These are phyloP conservation scores for Diloba caeruleocephala DNA, from an alignment of 2,888 invertebrate genomes.

Conservation along the genomic window DNA sequence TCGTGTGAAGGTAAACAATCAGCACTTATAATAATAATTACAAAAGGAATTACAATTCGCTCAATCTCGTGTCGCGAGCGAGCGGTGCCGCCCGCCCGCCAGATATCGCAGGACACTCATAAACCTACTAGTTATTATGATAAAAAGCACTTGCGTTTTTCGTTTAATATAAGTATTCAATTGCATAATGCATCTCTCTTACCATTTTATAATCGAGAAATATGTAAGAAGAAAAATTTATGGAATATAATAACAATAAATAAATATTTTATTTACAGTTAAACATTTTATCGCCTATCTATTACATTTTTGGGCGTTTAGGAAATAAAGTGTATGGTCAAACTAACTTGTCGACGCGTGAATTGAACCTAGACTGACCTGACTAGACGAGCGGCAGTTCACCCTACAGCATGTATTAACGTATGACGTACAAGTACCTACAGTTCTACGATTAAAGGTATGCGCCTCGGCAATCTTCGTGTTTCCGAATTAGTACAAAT, in stretches of 20 bases:
- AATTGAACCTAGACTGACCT: slow-evolving; percentile 50
- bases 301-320: slow-evolving; percentile 77
- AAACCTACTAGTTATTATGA: slow-evolving; percentile 73
- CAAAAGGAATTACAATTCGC: slow-evolving; percentile 69
- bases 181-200: slow-evolving; percentile 83
- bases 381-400: slow-evolving; percentile 49
- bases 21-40: slow-evolving; percentile 67
- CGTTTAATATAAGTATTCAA: slow-evolving; percentile 74
- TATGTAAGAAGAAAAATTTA: slow-evolving; percentile 85
- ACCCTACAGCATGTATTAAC: slow-evolving; percentile 14
- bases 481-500: no score
- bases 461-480: no score
- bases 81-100: slow-evolving; percentile 42
- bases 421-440: slow-evolving; percentile 1
- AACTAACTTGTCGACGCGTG: slow-evolving; percentile 59
- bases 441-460: no score
- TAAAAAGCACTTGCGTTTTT: slow-evolving; percentile 84
- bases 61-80: slow-evolving; percentile 53
- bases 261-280: slow-evolving; percentile 88
- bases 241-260: slow-evolving; percentile 88
- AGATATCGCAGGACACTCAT: slow-evolving; percentile 55
- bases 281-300: slow-evolving; percentile 86
- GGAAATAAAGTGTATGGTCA: slow-evolving; percentile 65
- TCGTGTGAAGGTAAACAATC: slow-evolving; percentile 67
- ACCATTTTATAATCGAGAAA: slow-evolving; percentile 86